phyloP scores from a whole-genome alignment of 2,113 vertebrate genomes.

The Helogale parvula region DNA sequence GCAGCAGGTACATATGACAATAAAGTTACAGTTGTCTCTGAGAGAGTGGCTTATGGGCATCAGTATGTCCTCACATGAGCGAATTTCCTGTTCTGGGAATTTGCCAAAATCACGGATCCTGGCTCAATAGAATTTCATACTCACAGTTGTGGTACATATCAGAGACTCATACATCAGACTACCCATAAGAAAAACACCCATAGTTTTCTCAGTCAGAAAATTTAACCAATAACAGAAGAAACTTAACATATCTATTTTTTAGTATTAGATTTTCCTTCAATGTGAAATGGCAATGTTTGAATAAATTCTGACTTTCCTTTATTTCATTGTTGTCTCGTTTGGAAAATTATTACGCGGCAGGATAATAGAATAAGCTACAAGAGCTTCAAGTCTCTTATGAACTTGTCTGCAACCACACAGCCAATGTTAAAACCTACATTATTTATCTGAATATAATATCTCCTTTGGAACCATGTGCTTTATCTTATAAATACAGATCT shows the following conservation, averaged over 20 bases:
- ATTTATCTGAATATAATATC: constrained; percentile 59
- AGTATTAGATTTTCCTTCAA: constrained; percentile 17
- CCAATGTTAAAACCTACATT: constrained; percentile 57
- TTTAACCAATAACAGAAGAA: constrained; percentile 14
- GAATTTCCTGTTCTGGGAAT: constrained; percentile 1
- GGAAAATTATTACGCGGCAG: constrained; percentile 42
- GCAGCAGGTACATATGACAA: not conserved
- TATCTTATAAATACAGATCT: constrained; percentile 61
- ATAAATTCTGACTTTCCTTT: constrained; percentile 42
- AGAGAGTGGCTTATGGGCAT: not conserved
- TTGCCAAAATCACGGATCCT: constrained; percentile 36
- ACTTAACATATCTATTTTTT: not conserved
- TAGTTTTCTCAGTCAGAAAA: not conserved
- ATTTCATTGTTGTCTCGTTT: constrained; percentile 45
- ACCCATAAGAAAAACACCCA: not conserved
- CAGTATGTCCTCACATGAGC: not conserved
- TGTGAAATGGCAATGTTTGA: not conserved
- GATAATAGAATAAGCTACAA: constrained; percentile 45
- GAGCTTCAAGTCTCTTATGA: constrained; percentile 18
- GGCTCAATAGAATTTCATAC: not conserved
- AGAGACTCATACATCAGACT: not conserved
- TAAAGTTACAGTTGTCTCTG: not conserved
- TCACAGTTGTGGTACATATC: not conserved
- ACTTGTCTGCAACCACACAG: not conserved
- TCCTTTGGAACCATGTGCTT: constrained; percentile 46